Percentiles rank a stretch among this genome's conserved stretches.
phyloP scores from a whole-genome alignment of 2,888 invertebrate species.

The Heliothis peltigera region DNA sequence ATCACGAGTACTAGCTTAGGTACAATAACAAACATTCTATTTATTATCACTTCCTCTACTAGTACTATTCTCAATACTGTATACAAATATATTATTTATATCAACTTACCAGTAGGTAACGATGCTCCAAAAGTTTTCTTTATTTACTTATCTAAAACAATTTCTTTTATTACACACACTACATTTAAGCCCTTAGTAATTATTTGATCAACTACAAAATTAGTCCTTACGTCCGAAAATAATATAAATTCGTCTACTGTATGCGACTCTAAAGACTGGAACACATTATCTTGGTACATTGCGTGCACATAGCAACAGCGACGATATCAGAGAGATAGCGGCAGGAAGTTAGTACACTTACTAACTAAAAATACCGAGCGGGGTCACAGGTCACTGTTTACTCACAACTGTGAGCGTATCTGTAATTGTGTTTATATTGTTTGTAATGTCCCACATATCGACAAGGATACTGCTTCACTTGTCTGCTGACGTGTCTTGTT shows the following conservation, averaged over 20 bases:
- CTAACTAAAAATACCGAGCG: conserved; percentile 72
- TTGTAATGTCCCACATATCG: conserved; percentile 59
- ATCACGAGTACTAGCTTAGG: conserved; percentile 11
- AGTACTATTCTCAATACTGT: conserved; percentile 2
- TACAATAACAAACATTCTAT: conserved; percentile 17
- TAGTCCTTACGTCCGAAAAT: background rate
- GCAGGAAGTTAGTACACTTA: conserved; percentile 65
- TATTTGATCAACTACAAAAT: background rate
- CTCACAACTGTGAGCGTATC: conserved; percentile 49
- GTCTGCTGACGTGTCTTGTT: conserved; percentile 20
- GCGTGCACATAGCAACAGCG: conserved; percentile 79
- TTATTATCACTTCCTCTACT: conserved; percentile 16
- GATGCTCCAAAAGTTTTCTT: no score
- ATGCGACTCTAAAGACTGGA: conserved; percentile 38
- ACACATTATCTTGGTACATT: conserved; percentile 41
- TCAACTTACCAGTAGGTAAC: no score
- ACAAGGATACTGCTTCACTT: conserved; percentile 57
- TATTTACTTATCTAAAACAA: no score
- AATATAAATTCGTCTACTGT: background rate
- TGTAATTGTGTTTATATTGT: conserved; percentile 43
- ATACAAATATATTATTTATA: background rate
- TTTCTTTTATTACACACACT: background rate
- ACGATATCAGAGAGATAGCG: conserved; percentile 57
- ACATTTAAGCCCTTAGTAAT: no score
- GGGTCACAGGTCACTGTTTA: conserved; percentile 72